Percentiles rank a stretch among this genome's conserved stretches.
phyloP scores from a whole-genome alignment of 2,888 invertebrate genomes.

The Rotaria sp. region DNA sequence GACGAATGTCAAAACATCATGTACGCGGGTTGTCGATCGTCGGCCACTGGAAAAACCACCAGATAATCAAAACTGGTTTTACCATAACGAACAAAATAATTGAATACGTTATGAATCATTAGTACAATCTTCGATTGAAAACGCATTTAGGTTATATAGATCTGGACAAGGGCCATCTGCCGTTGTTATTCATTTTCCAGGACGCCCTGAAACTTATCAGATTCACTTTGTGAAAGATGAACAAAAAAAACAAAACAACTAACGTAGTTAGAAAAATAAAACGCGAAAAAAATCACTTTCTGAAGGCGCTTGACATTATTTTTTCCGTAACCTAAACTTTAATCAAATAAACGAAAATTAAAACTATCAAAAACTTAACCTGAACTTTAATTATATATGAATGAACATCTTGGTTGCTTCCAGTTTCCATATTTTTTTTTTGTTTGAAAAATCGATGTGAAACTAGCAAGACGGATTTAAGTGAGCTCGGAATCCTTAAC shows the following conservation, averaged over 20 bases:
- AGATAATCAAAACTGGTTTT: not conserved
- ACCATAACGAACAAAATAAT: not conserved
- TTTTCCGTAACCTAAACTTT: too few relatives aligned
- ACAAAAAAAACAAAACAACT: not conserved
- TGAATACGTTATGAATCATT: not conserved
- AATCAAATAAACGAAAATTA: too few relatives aligned
- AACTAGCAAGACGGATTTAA: too few relatives aligned
- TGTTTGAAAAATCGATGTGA: too few relatives aligned
- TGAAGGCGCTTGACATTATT: too few relatives aligned
- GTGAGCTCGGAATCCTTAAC: too few relatives aligned
- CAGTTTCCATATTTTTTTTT: too few relatives aligned
- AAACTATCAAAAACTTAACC: too few relatives aligned
- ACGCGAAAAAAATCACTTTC: not conserved
- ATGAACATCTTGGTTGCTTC: too few relatives aligned
- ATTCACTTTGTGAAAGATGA: not conserved
- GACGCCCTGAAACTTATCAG: slow-evolving; percentile 18
- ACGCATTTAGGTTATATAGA: not conserved
- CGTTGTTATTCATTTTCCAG: not conserved
- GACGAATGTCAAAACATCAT: not conserved
- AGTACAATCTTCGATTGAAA: not conserved
- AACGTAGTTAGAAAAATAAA: not conserved
- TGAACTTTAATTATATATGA: too few relatives aligned
- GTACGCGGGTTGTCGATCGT: not conserved
- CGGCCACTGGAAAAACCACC: not conserved
- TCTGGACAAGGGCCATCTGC: not conserved